Base-by-base conservation (phyloP, 2,113 vertebrate genomes). In the Meles meles region DNA sequence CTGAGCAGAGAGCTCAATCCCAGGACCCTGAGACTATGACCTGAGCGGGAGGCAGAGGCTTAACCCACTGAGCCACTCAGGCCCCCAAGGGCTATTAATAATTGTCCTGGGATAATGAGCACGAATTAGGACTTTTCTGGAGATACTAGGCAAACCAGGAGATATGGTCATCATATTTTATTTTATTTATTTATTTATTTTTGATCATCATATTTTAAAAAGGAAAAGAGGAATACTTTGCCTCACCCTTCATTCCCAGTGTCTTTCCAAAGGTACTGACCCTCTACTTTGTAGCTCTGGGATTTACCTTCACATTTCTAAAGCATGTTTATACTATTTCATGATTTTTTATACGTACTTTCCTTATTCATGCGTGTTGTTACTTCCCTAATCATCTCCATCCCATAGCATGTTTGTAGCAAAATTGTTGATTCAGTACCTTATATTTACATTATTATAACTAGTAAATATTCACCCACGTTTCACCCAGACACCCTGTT, bases 51-150 rank as follows among this genome's bases (percentile, higher is more conserved):
- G 52, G 52, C 52, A 55, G 52, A 55, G 52, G 17, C 52, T 55
- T 55, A 55, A 55, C 52, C 52, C 6, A 55, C 52, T 55, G 52
- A 55, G 52, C 52, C 52, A 55, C 52, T 55, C 52, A 55, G 52
- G 52, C 52, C 52, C 52, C 57, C 59, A 74, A 13, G 83, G 27
- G 88, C 63, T 91, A 47, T 89, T 67, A 82, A 65, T 97, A 93
- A 67, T 94, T 94, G 42, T 88, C 42, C 39, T 65, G 17, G 29
- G 52, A 76, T 72, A 87, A 82, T 91, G 57, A 97, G 57, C 29
- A 76, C 67, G 44, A 94, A 88, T 93, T 92, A 95, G 87, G 74
- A 91, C 37, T 97, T 97, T 88, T 44, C 7, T 87, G 57, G 31
- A 15, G 20, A 84, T 88, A 91, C 11, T n/a, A 31, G 55, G 39